Conservation (phyloP, 1,140 invertebrate genomes). For the Calosoma granatense region DNA sequence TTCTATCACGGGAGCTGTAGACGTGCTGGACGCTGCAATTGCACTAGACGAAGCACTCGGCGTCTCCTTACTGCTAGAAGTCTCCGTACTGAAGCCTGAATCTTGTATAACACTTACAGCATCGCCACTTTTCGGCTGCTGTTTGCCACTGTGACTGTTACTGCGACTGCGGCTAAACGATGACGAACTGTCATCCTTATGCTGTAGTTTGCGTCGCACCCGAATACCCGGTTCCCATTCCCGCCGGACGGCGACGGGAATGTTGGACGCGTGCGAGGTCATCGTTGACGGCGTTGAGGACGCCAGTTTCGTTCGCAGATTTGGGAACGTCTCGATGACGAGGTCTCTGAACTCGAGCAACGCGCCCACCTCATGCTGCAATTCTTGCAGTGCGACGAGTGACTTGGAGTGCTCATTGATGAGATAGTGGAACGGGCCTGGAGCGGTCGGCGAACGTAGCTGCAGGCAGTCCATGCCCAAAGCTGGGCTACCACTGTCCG, state of each 20-base stretch:
- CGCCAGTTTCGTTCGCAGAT: constrained; percentile 70
- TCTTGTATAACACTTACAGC: constrained; percentile 61
- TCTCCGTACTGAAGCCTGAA: constrained; percentile 76
- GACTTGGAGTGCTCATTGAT: constrained; percentile 75
- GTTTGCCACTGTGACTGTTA: constrained; percentile 47
- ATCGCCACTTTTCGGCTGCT: constrained; percentile 35
- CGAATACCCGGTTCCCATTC: constrained; percentile 73
- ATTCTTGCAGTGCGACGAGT: constrained; percentile 64
- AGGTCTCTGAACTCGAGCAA: constrained; percentile 80
- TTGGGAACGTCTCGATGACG: constrained; percentile 84
- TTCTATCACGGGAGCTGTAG: constrained; percentile 15
- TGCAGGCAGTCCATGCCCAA: constrained; percentile 63
- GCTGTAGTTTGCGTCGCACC: constrained; percentile 54
- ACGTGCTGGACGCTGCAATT: constrained; percentile 36
- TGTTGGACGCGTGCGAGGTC: constrained; percentile 26
- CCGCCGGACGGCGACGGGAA: constrained; percentile 32
- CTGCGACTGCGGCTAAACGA: constrained; percentile 40
- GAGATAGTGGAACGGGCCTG: constrained; percentile 61
- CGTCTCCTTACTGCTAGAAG: constrained; percentile 58
- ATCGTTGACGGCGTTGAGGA: constrained; percentile 37
- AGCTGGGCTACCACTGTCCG: constrained; percentile 36
- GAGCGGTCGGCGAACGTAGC: constrained; percentile 44
- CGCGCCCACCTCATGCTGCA: constrained; percentile 84
- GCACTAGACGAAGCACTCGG: constrained; percentile 47
- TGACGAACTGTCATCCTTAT: constrained; percentile 29